phyloP scores from a whole-genome alignment of 2,888 invertebrate genomes.

The Pyrocoelia pectoralis region DNA sequence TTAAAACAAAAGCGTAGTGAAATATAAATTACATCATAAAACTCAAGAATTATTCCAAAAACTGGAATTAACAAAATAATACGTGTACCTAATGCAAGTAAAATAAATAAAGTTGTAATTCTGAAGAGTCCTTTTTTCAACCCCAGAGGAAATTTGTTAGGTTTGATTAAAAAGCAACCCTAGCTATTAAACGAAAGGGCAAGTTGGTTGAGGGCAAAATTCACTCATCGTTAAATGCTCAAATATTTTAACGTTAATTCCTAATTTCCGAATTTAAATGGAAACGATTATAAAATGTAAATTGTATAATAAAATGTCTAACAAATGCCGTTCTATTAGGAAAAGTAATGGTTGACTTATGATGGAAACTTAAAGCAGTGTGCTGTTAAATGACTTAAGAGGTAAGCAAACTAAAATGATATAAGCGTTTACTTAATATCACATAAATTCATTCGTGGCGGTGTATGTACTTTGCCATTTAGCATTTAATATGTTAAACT shows the following conservation, averaged over 20 bases:
- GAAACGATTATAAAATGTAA: neutral
- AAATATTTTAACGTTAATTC: constrained; percentile 14
- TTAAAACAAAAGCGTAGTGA: too few relatives aligned
- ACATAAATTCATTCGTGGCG: too few relatives aligned
- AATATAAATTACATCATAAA: too few relatives aligned
- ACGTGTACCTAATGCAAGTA: constrained; percentile 7
- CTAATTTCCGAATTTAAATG: constrained; percentile 19
- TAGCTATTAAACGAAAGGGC: constrained; percentile 10
- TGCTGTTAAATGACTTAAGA: too few relatives aligned
- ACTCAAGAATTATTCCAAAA: neutral
- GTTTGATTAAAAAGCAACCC: constrained; percentile 12
- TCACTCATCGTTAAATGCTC: constrained; percentile 17
- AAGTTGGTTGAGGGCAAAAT: neutral
- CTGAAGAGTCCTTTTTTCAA: constrained; percentile 6
- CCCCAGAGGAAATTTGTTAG: constrained; percentile 8
- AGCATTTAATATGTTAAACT: too few relatives aligned
- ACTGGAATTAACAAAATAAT: neutral
- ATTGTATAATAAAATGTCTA: neutral
- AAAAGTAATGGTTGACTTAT: too few relatives aligned
- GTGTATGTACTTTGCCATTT: too few relatives aligned
- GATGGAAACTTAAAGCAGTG: too few relatives aligned
- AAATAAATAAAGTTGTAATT: constrained; percentile 10
- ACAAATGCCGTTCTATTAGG: neutral
- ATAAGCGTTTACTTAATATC: too few relatives aligned
- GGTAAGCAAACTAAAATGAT: too few relatives aligned